Percentiles rank a stretch among this genome's conserved stretches.
Evolutionary conservation across 2,888 invertebrate species (phyloP).

Genomic region (Leptogaster cylindrica): DNA sequence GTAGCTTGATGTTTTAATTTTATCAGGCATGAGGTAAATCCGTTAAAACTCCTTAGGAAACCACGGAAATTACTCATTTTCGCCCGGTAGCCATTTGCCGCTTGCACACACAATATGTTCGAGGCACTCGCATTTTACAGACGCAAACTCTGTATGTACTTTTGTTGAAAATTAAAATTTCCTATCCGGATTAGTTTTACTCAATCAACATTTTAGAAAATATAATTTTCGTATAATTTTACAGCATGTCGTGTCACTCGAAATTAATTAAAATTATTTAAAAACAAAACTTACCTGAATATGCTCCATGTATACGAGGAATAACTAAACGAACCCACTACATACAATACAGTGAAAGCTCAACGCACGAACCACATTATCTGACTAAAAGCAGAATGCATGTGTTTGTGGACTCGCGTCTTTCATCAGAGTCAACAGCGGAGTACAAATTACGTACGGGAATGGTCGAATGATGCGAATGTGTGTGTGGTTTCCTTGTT

Average conservation of each 20-base stretch:
- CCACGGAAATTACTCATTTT: constrained; percentile 11
- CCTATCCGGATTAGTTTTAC: neutral
- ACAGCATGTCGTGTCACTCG: constrained; percentile 39
- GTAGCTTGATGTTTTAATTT: neutral
- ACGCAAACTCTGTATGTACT: constrained; percentile 41
- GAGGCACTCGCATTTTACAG: constrained; percentile 32
- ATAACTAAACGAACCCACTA: constrained; percentile 41
- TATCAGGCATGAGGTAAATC: neutral
- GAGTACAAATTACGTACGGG: too few species aligned
- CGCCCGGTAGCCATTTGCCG: constrained; percentile 46
- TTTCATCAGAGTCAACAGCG: too few species aligned
- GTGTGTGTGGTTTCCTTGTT: too few species aligned
- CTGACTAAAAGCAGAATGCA: constrained; percentile 10
- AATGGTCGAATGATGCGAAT: too few species aligned
- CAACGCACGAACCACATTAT: constrained; percentile 30
- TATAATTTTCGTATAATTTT: constrained; percentile 9
- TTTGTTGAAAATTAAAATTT: constrained; percentile 23
- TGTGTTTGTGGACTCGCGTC: constrained; percentile 25
- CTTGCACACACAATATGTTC: constrained; percentile 45
- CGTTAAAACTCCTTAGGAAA: neutral
- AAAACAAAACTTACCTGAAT: constrained; percentile 48
- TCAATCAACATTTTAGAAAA: constrained; percentile 10
- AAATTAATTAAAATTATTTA: constrained; percentile 45
- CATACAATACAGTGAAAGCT: constrained; percentile 39
- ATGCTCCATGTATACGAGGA: constrained; percentile 45